phyloP scores from a whole-genome alignment of 2,888 invertebrate species.

The Cerastis leucographa region DNA sequence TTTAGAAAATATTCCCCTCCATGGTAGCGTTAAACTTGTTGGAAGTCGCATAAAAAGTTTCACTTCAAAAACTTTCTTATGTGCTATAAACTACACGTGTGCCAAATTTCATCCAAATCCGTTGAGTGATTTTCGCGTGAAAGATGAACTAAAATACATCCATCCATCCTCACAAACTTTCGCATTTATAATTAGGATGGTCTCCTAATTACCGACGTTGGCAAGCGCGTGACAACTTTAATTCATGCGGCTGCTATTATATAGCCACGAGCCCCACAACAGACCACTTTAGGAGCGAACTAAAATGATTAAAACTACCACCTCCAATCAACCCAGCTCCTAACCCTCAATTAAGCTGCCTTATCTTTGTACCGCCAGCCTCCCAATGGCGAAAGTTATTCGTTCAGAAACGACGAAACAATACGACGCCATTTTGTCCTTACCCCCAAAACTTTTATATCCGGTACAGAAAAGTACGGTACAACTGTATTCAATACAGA shows the following conservation, averaged over 20 bases:
- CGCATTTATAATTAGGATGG: not conserved
- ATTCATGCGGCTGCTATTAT: not conserved
- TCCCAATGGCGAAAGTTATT: conserved; percentile 56
- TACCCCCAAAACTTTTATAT: conserved; percentile 45
- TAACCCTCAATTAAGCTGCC: conserved; percentile 28
- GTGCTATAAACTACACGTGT: too few relatives aligned
- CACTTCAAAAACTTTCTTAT: too few relatives aligned
- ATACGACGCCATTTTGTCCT: conserved; percentile 43
- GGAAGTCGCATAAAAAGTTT: too few relatives aligned
- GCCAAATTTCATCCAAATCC: too few relatives aligned
- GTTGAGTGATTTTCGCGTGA: too few relatives aligned
- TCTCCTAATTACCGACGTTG: too few relatives aligned
- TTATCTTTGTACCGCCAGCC: conserved; percentile 56
- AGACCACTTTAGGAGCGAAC: not conserved
- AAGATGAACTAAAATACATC: not conserved
- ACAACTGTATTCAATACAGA: conserved; percentile 18
- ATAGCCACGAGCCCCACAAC: not conserved
- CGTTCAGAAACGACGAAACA: conserved; percentile 37
- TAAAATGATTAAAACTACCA: conserved; percentile 22
- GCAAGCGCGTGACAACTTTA: not conserved
- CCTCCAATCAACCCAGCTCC: conserved; percentile 20
- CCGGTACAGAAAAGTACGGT: not conserved
- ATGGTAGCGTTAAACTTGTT: too few relatives aligned
- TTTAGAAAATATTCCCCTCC: too few relatives aligned
- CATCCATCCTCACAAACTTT: not conserved